Evolutionary conservation across 2,888 invertebrate species (phyloP), one percentile per base, ranked within the genome.

Genomic region (Drosophila emarginata): DNA sequence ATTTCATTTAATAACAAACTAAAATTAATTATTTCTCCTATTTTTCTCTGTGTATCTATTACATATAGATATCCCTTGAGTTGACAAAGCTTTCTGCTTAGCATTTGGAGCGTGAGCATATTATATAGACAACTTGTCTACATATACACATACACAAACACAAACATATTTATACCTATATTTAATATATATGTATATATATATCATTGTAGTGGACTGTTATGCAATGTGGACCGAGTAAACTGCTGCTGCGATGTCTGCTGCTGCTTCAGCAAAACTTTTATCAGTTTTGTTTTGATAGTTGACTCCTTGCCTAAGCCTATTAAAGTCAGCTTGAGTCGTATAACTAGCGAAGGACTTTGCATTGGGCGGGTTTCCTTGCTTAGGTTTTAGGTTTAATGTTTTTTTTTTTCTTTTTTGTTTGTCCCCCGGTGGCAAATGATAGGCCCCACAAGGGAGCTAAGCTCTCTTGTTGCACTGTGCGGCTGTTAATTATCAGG

Each of bases 251-350:
- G 39, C 28, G 28, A 40, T 21, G n/a, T 28, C 37, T 39, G 52
- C 9, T 54, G 15, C 45, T 54, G 61, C 51, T 26, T 66, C 51
- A 59, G 39, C 28, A 11, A 18, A 72, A 74, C 79, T 87, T 82
- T 82, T 82, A 82, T 83, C 81, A 72, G 77, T 74, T 76, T 78
- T 85, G 84, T 85, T 85, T 80, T 87, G 84, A 85, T 87, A 87
- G 88, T 78, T 85, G 78, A 83, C 84, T 78, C 72, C 71, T 58
- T 74, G 68, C 67, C 45, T 86, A 85, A 85, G 88, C 88, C 87
- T 86, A 88, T 88, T 88, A 86, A 85, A 62, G 78, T 45, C 76
- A 32, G 80, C 78, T 83, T 61, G 74, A 76, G 83, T 76, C 72
- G 72, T 57, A 72, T 82, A 76, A 83, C 86, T 86, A 82, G 86